Conservation (phyloP, 2,888 invertebrate species). For the Drosophila mimetica region DNA sequence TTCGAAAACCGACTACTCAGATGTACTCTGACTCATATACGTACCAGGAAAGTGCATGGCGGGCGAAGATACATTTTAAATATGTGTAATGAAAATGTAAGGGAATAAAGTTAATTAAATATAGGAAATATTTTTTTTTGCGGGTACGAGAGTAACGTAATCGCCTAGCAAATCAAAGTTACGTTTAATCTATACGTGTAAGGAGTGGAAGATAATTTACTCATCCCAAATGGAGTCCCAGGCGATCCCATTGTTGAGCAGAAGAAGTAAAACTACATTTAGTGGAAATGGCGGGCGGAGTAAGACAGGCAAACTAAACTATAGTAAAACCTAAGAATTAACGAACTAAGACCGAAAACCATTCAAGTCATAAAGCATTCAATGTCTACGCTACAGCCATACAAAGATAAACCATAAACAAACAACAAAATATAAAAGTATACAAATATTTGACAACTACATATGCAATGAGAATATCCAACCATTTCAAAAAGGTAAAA, state of each 20-base stretch:
- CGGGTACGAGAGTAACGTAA: conserved; percentile 35
- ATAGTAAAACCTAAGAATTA: conserved; percentile 25
- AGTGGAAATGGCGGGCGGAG: conserved; percentile 17
- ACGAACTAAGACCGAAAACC: conserved; percentile 32
- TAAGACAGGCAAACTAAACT: conserved; percentile 17
- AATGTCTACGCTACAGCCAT: conserved; percentile 73
- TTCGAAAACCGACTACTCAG: conserved; percentile 38
- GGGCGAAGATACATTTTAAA: conserved; percentile 43
- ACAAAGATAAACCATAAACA: conserved; percentile 25
- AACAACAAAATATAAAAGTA: conserved; percentile 13
- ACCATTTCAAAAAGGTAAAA: conserved; percentile 20
- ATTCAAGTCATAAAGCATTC: conserved; percentile 60
- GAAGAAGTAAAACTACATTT: not conserved
- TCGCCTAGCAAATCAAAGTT: conserved; percentile 71
- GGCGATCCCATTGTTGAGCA: conserved; percentile 15
- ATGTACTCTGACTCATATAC: conserved; percentile 70
- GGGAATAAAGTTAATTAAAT: conserved; percentile 46
- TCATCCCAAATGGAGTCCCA: conserved; percentile 13
- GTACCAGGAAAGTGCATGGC: conserved; percentile 46
- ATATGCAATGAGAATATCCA: conserved; percentile 37
- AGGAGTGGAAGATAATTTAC: conserved; percentile 33
- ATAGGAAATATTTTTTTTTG: conserved; percentile 60
- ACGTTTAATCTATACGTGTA: conserved; percentile 50
- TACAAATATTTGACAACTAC: conserved; percentile 34
- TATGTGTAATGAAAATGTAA: conserved; percentile 5